Evolutionary conservation across 2,797 vertebrate species (phyloP).

Genomic region (Enteromius anoplus): DNA sequence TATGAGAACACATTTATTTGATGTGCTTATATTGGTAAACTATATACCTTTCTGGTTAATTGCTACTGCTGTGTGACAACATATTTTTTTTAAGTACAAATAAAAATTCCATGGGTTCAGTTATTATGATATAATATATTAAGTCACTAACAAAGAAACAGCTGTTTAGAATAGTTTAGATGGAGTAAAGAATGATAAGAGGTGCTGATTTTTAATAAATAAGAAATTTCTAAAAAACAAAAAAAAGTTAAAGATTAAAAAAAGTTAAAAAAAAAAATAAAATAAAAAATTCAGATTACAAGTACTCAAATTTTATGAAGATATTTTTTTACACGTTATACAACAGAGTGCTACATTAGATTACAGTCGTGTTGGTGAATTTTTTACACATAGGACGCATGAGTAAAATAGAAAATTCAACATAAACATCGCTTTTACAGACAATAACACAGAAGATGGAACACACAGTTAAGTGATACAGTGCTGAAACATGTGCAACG

Average conservation of each 20-base stretch:
- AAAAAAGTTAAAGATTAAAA: not conserved
- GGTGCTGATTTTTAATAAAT: not conserved
- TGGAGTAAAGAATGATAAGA: not conserved
- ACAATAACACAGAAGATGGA: not conserved
- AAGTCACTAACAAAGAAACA: not conserved
- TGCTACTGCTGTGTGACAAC: not conserved
- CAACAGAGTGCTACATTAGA: conserved; percentile 34
- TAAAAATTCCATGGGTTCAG: not conserved
- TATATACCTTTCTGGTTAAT: not conserved
- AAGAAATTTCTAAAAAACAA: not conserved
- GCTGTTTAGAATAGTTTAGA: not conserved
- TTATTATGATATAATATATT: not conserved
- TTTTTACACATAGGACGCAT: conserved; percentile 1
- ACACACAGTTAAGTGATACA: conserved; percentile 2
- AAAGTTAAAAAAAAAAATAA: not conserved
- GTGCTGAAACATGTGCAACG: conserved; percentile 14
- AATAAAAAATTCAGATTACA: not conserved
- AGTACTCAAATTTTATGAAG: conserved; percentile 6
- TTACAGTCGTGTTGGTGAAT: conserved; percentile 8
- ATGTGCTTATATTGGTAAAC: not conserved
- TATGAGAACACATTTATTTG: not conserved
- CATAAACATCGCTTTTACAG: not conserved
- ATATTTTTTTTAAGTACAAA: not conserved
- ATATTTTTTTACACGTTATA: conserved; percentile 33
- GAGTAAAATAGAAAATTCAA: conserved; percentile 20